phyloP scores from a whole-genome alignment of 2,888 invertebrate species.

The Drosophila mimica region DNA sequence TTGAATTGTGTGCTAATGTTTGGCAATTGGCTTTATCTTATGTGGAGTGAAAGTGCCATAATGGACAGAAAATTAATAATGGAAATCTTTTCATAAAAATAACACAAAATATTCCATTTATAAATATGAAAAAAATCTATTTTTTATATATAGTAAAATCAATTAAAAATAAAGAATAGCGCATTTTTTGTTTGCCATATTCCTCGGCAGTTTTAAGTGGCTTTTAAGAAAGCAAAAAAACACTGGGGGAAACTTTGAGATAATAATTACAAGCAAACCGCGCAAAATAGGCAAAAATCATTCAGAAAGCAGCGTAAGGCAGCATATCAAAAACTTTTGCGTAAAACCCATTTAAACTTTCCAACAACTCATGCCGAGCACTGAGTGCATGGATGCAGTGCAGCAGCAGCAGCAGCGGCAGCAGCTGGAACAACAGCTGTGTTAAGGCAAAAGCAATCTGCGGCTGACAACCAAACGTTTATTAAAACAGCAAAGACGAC shows the following conservation, averaged over 20 bases:
- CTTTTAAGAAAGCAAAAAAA: slow-evolving; percentile 16
- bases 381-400: slow-evolving; percentile 45
- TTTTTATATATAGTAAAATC: background rate
- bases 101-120: background rate
- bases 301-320: slow-evolving; percentile 48
- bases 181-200: background rate
- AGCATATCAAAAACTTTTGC: slow-evolving; percentile 73
- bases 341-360: slow-evolving; percentile 79
- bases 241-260: slow-evolving; percentile 30
- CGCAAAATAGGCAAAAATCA: slow-evolving; percentile 44
- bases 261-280: slow-evolving; percentile 52
- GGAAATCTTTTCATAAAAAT: background rate
- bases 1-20: slow-evolving; percentile 50
- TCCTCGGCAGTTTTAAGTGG: slow-evolving; percentile 25
- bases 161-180: slow-evolving; percentile 14
- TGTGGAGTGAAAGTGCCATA: slow-evolving; percentile 1
- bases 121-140: no score
- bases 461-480: slow-evolving; percentile 73
- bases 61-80: slow-evolving; percentile 33
- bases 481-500: slow-evolving; percentile 59
- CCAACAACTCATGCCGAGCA: slow-evolving; percentile 71
- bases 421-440: slow-evolving; percentile 26
- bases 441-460: slow-evolving; percentile 67
- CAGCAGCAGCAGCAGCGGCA: slow-evolving; percentile 37
- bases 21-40: slow-evolving; percentile 31